Conservation (phyloP, 2,888 invertebrate species). For the Acanthosepion esculentum region DNA sequence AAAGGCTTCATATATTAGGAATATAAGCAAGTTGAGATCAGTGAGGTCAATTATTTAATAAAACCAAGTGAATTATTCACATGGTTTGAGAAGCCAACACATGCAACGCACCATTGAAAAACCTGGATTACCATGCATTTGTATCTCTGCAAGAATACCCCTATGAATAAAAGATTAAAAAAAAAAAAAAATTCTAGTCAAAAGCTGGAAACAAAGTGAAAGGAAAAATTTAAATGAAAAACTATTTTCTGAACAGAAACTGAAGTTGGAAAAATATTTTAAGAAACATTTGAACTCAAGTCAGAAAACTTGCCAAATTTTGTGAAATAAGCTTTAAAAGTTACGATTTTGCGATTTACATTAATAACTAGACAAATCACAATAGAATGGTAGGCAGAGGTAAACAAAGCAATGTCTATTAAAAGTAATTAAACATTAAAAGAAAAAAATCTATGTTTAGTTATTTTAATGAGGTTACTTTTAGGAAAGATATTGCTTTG, state of each 20-base stretch:
- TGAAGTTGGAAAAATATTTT: neutral
- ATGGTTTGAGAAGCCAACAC: neutral
- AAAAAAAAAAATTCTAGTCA: neutral
- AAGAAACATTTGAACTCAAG: neutral
- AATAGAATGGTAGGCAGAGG: slow-evolving; percentile 34
- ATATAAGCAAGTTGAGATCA: neutral
- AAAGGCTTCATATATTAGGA: neutral
- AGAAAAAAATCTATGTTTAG: neutral
- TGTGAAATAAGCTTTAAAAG: no score
- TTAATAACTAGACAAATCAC: neutral
- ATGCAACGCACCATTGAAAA: neutral
- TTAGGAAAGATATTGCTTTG: neutral
- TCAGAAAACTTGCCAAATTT: no score
- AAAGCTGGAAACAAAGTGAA: neutral
- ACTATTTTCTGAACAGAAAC: neutral
- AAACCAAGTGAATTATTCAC: neutral
- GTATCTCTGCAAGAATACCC: neutral
- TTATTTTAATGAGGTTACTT: neutral
- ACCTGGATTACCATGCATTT: slow-evolving; percentile 17
- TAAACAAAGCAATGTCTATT: slow-evolving; percentile 44
- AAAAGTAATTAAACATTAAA: neutral
- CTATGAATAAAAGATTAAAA: neutral
- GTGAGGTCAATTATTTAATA: neutral
- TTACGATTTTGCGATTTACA: neutral
- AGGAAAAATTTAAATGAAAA: neutral